Base-by-base conservation (phyloP, 2,797 vertebrate species). In the Tangara arthus region DNA sequence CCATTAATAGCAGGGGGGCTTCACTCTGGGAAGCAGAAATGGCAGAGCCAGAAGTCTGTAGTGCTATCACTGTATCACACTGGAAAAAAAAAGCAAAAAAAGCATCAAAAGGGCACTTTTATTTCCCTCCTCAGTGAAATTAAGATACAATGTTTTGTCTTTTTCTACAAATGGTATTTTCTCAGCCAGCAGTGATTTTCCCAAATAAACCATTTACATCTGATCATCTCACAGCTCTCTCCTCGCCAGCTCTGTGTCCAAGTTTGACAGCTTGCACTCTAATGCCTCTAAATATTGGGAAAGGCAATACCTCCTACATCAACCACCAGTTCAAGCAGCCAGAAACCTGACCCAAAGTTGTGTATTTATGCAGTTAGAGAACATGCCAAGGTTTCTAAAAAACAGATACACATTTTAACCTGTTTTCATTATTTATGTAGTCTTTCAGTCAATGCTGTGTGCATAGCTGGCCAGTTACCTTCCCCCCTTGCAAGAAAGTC, bases 401-500 rank as follows among this genome's bases (percentile, higher is more conserved):
- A 90, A 37, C 20, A 85, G 44, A 69, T 2, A 76, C 21, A 37
- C 19, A 46, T 94, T 83, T 94, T 80, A 75, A 78, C 39, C 76
- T 41, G 42, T 22, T 94, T 91, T 76, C 50, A 71, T 61, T 37
- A 64, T 66, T 92, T 68, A 86, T 69, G 35, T 59, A 59, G 42
- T 41, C 57, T 75, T 87, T 69, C 12, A 56, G 42, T 59, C 65
- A 72, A 82, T 64, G 28, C 7, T 46, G 12, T 47, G 46, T 56
- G 24, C 4, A 7, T 46, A 77, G 70, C 9, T 11, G 23, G 39
- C 10, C 42, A 73, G 49, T 61, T 75, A 42, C 6, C 32, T 65
- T 52, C 17, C 17, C 14, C 8, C 8, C 56, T 65, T 55, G 69
- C 47, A 73, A 61, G 35, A 73, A 91, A 89, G 87, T 61, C 60